Conservation (phyloP, 2,113 vertebrate genomes). For the Hiodon alosoides region DNA sequence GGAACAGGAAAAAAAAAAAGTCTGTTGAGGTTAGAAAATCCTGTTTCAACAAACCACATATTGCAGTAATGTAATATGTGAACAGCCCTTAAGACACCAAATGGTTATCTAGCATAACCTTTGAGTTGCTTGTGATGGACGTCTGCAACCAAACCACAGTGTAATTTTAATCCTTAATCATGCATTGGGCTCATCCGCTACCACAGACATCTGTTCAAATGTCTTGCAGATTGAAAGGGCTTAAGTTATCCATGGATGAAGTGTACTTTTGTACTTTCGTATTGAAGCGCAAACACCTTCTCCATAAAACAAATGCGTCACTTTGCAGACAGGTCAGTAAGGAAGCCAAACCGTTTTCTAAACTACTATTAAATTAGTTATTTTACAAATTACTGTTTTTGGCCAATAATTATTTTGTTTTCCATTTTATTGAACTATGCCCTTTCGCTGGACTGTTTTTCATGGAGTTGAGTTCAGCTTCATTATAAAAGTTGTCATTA, state of each 20-base stretch:
- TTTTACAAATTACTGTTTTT: too few species aligned
- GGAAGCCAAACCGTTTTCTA: too few species aligned
- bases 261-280: background rate
- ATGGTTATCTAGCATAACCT: background rate
- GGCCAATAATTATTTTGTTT: too few species aligned
- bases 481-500: too few species aligned
- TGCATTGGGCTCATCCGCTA: conserved; percentile 5
- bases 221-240: conserved; percentile 1
- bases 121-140: conserved; percentile 1
- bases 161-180: background rate
- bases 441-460: too few species aligned
- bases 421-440: too few species aligned
- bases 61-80: conserved; percentile 7
- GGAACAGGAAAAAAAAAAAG: background rate
- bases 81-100: conserved; percentile 6
- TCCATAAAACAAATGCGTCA: conserved; percentile 17
- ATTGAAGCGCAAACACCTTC: background rate
- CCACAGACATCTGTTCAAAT: conserved; percentile 1
- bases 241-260: background rate
- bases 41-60: conserved; percentile 3
- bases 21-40: background rate
- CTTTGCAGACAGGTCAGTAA: background rate
- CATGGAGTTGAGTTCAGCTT: too few species aligned
- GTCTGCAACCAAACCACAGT: background rate
- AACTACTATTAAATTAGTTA: too few species aligned